Conservation (phyloP, 2,888 invertebrate genomes). For the Candidula unifasciata region DNA sequence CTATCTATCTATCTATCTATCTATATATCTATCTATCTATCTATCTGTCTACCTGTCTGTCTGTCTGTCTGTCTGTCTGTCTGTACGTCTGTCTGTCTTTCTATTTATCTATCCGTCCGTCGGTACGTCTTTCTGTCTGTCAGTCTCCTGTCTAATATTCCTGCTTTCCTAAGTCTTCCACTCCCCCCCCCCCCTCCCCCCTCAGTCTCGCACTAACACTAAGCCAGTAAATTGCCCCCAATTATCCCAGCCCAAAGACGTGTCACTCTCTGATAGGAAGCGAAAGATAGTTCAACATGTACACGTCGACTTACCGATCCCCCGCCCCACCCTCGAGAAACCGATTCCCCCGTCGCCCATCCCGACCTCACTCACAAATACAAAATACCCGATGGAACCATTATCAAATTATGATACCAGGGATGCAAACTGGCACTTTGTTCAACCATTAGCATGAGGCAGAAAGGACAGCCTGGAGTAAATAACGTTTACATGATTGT, state of each 20-base stretch:
- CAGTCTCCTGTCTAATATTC: no score
- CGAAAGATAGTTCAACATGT: slow-evolving; percentile 3
- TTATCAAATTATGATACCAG: background rate
- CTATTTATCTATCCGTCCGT: no score
- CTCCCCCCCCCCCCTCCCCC: background rate
- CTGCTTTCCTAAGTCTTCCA: no score
- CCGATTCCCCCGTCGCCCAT: background rate
- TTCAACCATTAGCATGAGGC: background rate
- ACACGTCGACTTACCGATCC: background rate
- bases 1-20: background rate
- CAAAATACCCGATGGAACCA: background rate
- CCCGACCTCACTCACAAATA: background rate
- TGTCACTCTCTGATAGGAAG: slow-evolving; percentile 11
- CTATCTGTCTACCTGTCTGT: background rate
- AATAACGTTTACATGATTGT: no score
- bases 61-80: no score
- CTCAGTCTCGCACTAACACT: slow-evolving; percentile 1
- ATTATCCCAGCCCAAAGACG: background rate
- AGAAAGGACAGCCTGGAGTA: no score
- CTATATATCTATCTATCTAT: background rate
- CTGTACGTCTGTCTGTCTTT: no score
- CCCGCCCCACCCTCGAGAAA: no score
- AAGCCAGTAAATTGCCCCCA: slow-evolving; percentile 13
- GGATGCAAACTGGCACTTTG: background rate
- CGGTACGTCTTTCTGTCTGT: no score